A percentile compares a stretch with the other conserved stretches of the same genome.
These are phyloP conservation scores for Cerastis leucographa DNA, from an alignment of 2,888 invertebrate genomes.

Conservation along the genomic window DNA sequence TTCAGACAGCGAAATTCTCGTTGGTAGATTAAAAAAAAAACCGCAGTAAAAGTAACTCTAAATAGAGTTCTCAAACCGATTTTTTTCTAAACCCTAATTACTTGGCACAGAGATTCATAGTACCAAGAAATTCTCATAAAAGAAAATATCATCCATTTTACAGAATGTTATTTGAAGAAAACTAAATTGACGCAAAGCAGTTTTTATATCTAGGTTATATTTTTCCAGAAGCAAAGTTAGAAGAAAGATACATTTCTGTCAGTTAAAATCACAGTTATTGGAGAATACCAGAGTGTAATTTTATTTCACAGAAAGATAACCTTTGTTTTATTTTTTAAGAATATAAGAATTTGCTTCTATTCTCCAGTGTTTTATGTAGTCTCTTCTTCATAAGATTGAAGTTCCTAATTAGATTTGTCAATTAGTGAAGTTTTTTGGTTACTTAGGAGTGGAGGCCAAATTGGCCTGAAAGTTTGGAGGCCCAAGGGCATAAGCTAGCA, in stretches of 20 bases:
- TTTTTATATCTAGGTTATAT: background rate
- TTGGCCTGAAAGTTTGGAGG: constrained; percentile 36
- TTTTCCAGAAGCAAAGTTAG: constrained; percentile 17
- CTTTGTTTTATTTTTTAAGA: background rate
- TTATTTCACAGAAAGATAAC: background rate
- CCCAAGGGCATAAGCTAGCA: constrained; percentile 34
- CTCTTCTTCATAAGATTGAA: constrained; percentile 6
- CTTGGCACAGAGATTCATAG: background rate
- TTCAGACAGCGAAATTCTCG: background rate
- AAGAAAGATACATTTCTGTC: constrained; percentile 5
- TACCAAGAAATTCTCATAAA: background rate
- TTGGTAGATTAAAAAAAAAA: background rate
- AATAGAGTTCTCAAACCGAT: background rate
- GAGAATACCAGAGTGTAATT: background rate
- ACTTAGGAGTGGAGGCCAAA: constrained; percentile 24
- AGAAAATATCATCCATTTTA: constrained; percentile 19
- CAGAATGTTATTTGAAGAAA: constrained; percentile 7
- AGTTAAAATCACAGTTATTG: constrained; percentile 20
- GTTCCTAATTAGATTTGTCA: constrained; percentile 42
- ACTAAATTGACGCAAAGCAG: constrained; percentile 18
- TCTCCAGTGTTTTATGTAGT: background rate
- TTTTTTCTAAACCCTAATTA: background rate
- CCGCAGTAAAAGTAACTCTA: background rate
- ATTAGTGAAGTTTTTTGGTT: constrained; percentile 53
- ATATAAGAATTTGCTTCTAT: background rate